Conservation (phyloP, 2,888 invertebrate species). For the Mesoligia furuncula region DNA sequence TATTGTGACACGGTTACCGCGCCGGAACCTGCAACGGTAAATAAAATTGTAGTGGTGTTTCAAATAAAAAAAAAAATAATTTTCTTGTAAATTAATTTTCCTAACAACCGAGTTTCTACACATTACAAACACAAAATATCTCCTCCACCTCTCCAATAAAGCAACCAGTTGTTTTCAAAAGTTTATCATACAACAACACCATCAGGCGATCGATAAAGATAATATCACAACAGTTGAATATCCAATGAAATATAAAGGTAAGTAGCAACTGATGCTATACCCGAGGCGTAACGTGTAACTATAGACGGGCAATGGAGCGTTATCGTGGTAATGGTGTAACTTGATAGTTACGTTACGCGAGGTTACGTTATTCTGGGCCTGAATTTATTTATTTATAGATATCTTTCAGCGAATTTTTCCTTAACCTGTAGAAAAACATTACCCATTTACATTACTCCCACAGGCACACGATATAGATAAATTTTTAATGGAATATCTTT, state of each 20-base stretch:
- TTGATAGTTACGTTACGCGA: not conserved
- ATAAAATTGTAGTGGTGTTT: not conserved
- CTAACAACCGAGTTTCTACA: not conserved
- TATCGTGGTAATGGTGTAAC: conserved; percentile 7
- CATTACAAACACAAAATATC: not conserved
- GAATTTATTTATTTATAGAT: not conserved
- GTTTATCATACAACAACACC: conserved; percentile 12
- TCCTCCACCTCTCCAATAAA: not conserved
- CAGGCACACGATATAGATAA: no score
- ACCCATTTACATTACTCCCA: no score
- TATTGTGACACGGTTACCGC: not conserved
- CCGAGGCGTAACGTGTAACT: not conserved
- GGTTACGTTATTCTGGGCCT: not conserved
- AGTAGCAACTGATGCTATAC: not conserved
- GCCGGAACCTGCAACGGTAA: not conserved
- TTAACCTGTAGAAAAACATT: not conserved
- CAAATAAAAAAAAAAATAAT: no score
- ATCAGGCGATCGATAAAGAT: not conserved
- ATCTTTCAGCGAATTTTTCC: not conserved
- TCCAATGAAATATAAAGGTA: conserved; percentile 23
- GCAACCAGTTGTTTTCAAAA: conserved; percentile 11
- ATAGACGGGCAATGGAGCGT: not conserved
- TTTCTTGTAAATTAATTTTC: not conserved
- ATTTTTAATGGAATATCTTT: not conserved
- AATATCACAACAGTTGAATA: conserved; percentile 24